Percentiles rank a stretch among this genome's conserved stretches.
phyloP scores from a whole-genome alignment of 2,888 invertebrate genomes.

The Linnaemya tessellans region DNA sequence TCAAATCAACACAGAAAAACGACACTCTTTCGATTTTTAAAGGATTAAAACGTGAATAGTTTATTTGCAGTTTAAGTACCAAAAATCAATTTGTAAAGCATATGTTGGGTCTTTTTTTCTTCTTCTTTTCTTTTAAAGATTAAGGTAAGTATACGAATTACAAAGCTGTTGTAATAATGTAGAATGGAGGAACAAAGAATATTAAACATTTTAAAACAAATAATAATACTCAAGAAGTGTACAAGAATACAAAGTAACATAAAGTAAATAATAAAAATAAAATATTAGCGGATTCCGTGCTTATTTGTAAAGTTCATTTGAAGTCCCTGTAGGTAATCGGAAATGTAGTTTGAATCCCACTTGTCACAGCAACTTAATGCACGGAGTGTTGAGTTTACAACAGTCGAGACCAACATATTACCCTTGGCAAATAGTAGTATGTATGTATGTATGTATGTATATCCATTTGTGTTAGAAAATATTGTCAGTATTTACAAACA shows the following conservation, averaged over 20 bases:
- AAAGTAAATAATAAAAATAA: background rate
- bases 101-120: slow-evolving; percentile 25
- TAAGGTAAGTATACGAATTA: slow-evolving; percentile 51
- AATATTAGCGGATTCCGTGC: background rate
- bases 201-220: slow-evolving; percentile 70
- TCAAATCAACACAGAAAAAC: slow-evolving; percentile 12
- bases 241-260: slow-evolving; percentile 13
- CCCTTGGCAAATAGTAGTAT: background rate
- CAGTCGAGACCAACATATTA: background rate
- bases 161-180: slow-evolving; percentile 23
- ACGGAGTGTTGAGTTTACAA: background rate
- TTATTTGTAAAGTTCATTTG: background rate
- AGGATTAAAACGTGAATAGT: slow-evolving; percentile 62
- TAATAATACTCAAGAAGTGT: slow-evolving; percentile 63
- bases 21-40: background rate
- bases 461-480: background rate
- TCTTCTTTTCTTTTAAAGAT: slow-evolving; percentile 50
- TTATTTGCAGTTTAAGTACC: slow-evolving; percentile 69
- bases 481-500: background rate
- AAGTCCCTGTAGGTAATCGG: background rate
- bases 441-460: too few species aligned
- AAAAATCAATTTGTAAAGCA: slow-evolving; percentile 59
- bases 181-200: slow-evolving; percentile 30
- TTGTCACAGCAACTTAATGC: background rate
- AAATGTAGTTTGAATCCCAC: background rate